Evolutionary conservation across 2,797 vertebrate genomes (phyloP), one percentile per base, ranked within the genome.

Genomic region (Diplodus sargus): DNA sequence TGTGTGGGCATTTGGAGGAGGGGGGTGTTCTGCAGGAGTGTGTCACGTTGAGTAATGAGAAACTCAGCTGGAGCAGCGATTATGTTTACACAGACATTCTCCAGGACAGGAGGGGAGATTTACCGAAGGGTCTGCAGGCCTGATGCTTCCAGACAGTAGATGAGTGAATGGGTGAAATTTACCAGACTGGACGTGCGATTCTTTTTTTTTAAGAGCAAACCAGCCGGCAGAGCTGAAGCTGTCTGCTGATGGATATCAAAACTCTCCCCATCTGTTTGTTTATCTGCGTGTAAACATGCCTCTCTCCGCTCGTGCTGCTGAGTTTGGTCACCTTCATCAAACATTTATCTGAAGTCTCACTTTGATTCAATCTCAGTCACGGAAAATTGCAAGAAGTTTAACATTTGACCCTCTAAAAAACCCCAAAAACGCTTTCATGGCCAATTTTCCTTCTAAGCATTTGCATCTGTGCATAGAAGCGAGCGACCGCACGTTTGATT

Each of bases 71-170:
- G 73, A 85, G 86, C 74, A 47, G 83, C 9, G n/a, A 20, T 75
- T 68, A 51, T 92, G 86, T 92, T 93, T 93, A 87, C 70, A 66
- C 78, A 85, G 89, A 83, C 87, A n/a, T 81, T 90, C 74, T 87
- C 65, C 77, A 83, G 81, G 78, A 78, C 74, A 61, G 80, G 57
- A 47, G 67, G 56, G 54, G 70, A 68, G 83, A 72, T 72, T 84
- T 78, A 84, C 80, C 3, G 18, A 78, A 52, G 49, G 77, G 23
- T 72, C 73, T 67, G 56, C 25, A 47, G 54, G 59, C 17, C 47
- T 48, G 74, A 76, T 42, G 23, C 43, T 18, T 34, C 10, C 59
- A 77, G 72, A 68, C 75, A 39, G 42, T 10, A 22, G 42, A 23
- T 18, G 62, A 81, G 69, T 49, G 69, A 72, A 34, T 4, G 60